Percentiles rank a stretch among this genome's conserved stretches.
Evolutionary conservation across 2,113 vertebrate species (phyloP).

Genomic region (Tupaia tana): DNA sequence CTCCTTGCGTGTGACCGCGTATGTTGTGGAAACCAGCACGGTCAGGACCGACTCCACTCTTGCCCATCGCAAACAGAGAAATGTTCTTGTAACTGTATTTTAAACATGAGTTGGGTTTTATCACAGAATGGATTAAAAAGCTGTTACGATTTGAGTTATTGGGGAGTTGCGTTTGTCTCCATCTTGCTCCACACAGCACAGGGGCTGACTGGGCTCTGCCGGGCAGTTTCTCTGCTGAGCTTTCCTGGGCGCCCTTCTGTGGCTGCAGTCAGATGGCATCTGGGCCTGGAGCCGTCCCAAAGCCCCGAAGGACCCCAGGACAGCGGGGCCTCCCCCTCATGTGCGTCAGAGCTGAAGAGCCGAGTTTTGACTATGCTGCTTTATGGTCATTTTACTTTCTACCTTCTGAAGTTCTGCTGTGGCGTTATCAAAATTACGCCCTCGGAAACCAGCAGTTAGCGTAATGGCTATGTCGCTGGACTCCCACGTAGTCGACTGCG

Average conservation of each 20-base stretch:
- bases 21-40: too few species aligned
- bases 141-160: neutral
- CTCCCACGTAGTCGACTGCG: too few species aligned
- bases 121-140: neutral
- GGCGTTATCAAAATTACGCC: neutral
- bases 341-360: neutral
- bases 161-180: neutral
- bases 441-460: too few species aligned
- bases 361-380: accelerated
- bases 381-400: neutral
- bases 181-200: too few species aligned
- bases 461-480: too few species aligned
- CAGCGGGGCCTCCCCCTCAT: neutral
- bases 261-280: neutral
- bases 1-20: accelerated
- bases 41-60: neutral
- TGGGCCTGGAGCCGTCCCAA: accelerated
- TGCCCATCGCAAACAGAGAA: neutral
- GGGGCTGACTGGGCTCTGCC: neutral
- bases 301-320: accelerated
- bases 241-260: accelerated
- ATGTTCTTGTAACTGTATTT: neutral
- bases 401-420: neutral
- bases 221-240: neutral
- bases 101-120: neutral